Percentiles rank a stretch among this genome's conserved stretches.
These are phyloP conservation scores for Chrysodeixis includens DNA, from an alignment of 2,888 invertebrate species.

Conservation along the genomic window DNA sequence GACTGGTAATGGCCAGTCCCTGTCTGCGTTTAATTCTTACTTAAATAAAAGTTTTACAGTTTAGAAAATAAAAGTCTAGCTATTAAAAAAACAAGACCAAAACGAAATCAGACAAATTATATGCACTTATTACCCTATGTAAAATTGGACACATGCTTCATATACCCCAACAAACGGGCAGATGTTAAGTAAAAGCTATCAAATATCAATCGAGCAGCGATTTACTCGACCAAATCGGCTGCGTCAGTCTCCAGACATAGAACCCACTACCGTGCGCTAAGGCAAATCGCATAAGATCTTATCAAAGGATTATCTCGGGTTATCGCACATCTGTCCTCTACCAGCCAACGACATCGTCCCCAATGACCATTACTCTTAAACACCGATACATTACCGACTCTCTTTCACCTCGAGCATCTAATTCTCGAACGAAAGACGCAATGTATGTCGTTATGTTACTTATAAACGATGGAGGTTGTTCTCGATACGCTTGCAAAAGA, in stretches of 20 bases:
- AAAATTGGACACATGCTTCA: constrained; percentile 7
- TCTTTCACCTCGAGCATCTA: not conserved
- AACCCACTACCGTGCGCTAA: constrained; percentile 69
- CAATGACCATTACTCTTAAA: constrained; percentile 16
- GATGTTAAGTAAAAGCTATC: constrained; percentile 54
- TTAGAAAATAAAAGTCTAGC: too few species aligned
- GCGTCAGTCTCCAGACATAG: constrained; percentile 41
- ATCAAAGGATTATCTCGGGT: constrained; percentile 84
- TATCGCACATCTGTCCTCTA: constrained; percentile 78
- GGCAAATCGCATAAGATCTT: constrained; percentile 82
- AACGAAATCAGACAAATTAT: too few species aligned
- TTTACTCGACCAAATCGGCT: constrained; percentile 18
- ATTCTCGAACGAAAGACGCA: constrained; percentile 25
- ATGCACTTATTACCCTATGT: too few species aligned
- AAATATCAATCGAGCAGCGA: constrained; percentile 49
- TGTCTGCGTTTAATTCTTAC: too few species aligned
- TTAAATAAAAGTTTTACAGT: too few species aligned
- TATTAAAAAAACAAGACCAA: too few species aligned
- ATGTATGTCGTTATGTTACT: constrained; percentile 40
- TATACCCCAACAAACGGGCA: constrained; percentile 37
- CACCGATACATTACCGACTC: constrained; percentile 53
- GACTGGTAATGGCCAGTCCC: too few species aligned
- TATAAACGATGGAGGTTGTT: constrained; percentile 11
- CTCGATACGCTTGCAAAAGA: constrained; percentile 36
- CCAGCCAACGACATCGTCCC: constrained; percentile 54